These are phyloP conservation scores for Penaeus japonicus DNA, from an alignment of 1,140 invertebrate genomes.

Conservation along the genomic window DNA sequence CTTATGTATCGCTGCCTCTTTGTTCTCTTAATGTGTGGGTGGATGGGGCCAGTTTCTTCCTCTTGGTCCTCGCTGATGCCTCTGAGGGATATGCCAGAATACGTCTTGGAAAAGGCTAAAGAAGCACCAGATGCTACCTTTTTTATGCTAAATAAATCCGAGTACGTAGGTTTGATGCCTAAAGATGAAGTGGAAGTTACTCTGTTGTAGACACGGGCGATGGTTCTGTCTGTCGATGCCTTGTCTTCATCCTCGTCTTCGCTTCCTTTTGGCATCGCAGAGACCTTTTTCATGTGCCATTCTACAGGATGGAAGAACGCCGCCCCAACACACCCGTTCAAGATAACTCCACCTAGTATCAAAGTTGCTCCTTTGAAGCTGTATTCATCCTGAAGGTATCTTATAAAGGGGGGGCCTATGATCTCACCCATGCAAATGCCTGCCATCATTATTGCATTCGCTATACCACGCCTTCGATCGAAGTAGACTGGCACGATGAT, in stretches of 20 bases:
- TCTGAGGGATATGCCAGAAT: no score
- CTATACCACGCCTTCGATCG: not conserved
- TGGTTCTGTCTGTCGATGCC: not conserved
- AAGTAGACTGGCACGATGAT: constrained; percentile 15
- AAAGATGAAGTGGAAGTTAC: no score
- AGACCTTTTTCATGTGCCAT: not conserved
- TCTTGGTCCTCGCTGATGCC: no score
- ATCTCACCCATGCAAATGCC: constrained; percentile 1
- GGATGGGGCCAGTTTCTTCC: no score
- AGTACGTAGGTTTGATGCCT: no score
- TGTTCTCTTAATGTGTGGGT: no score
- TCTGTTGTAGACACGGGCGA: not conserved
- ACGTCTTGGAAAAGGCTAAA: no score
- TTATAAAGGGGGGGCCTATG: not conserved
- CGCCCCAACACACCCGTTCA: not conserved
- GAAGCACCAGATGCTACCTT: no score
- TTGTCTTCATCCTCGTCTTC: not conserved
- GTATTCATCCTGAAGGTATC: not conserved
- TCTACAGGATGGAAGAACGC: constrained; percentile 15
- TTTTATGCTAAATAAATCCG: no score
- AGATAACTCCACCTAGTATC: not conserved
- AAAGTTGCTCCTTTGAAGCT: not conserved
- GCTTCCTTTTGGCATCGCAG: not conserved
- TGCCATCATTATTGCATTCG: not conserved
- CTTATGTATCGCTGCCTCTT: no score